Evolutionary conservation across 1,140 invertebrate genomes (phyloP), one percentile per base, ranked within the genome.

Genomic region (Monochamus saltuarius): DNA sequence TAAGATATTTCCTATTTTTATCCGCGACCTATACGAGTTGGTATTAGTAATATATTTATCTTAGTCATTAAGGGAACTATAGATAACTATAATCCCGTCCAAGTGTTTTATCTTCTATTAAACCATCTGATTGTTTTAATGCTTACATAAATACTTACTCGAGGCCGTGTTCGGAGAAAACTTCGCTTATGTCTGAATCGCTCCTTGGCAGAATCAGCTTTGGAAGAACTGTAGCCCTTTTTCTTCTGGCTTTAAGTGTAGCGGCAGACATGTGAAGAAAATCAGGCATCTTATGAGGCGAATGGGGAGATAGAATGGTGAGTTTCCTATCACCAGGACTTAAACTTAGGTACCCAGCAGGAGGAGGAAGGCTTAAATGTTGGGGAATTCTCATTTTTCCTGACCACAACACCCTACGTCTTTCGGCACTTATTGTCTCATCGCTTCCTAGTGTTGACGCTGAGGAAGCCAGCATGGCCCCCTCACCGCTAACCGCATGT

Each of bases 281-380:
- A 67, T 87, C 86, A 1, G 77, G 77, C 19, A 81, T 73, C 4
- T 80, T 80, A 8, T 84, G 74, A 0, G 87, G 88, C 67, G 86
- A 89, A 72, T 89, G 88, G 0, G 88, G 88, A 42, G 87, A 89
- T 38, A 90, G 75, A 43, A 90, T 90, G 6, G 86, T 89, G 19
- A 90, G 80, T 40, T 79, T 82, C 13, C 85, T 71, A 53, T 85
- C 84, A 29, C 81, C 75, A 4, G 83, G 62, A 77, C 82, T 59
- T 68, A 82, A 35, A 75, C 77, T 71, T 69, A 82, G 46, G 78
- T 83, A 68, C 71, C 69, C 42, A 65, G 81, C 65, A 73, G 81
- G 56, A 0, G 87, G 85, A 0, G 87, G 87, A 14, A 90, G 73
- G 62, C 87, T 88, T 6, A 90, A 75, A 66, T 90, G 85, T 53